These are phyloP conservation scores for Orthosia gothica DNA, from an alignment of 2,888 invertebrate species.

Conservation along the genomic window DNA sequence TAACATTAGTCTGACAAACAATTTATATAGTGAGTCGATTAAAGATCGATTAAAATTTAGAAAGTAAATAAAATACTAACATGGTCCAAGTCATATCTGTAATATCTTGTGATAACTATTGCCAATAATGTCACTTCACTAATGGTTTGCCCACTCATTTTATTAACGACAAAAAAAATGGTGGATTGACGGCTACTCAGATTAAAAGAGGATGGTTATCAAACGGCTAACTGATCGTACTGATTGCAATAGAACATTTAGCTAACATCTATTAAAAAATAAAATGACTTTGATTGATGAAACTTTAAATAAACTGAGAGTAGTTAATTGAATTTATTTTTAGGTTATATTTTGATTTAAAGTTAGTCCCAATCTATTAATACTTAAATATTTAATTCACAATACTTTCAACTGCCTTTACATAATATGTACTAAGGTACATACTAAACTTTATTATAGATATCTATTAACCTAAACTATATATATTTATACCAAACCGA, in stretches of 20 bases:
- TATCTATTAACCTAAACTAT: too few relatives aligned
- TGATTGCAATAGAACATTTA: background rate
- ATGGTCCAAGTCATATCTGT: slow-evolving; percentile 72
- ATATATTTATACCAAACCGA: too few relatives aligned
- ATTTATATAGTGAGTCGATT: background rate
- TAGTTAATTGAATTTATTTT: background rate
- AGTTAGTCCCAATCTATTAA: too few relatives aligned
- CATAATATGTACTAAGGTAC: too few relatives aligned
- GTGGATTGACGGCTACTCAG: background rate
- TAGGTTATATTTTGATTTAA: too few relatives aligned
- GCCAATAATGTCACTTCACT: slow-evolving; percentile 77
- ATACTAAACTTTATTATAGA: too few relatives aligned
- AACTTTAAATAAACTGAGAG: slow-evolving; percentile 1
- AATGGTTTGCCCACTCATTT: slow-evolving; percentile 76
- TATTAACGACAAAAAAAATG: background rate
- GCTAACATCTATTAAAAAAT: slow-evolving; percentile 24
- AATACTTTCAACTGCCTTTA: too few relatives aligned
- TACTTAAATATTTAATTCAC: too few relatives aligned
- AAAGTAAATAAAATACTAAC: slow-evolving; percentile 66
- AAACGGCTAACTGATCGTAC: slow-evolving; percentile 9
- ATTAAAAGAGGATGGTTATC: background rate
- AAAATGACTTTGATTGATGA: slow-evolving; percentile 36
- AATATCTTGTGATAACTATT: slow-evolving; percentile 79
- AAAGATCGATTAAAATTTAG: background rate
- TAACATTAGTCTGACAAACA: background rate